Evolutionary conservation across 2,888 invertebrate species (phyloP).

Genomic region (Andrena dorsata): DNA sequence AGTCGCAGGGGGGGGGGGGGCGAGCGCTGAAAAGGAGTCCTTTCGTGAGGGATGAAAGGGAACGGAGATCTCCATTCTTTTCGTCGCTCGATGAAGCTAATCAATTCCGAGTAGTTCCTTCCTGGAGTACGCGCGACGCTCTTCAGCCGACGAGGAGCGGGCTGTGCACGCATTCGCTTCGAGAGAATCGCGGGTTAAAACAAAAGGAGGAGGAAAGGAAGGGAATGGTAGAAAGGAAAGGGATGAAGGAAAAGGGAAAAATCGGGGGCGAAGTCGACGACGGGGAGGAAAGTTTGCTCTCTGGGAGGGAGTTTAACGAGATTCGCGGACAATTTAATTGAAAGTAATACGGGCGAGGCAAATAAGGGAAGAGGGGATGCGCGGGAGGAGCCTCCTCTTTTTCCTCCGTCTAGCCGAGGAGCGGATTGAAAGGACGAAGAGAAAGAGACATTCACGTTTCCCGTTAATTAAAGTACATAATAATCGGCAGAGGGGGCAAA

Average conservation of each 20-base stretch:
- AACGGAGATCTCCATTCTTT: constrained; percentile 34
- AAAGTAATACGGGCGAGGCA: constrained; percentile 53
- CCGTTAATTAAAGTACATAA: constrained; percentile 54
- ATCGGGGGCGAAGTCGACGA: constrained; percentile 4
- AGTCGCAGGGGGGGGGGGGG: constrained; percentile 11
- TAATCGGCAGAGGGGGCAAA: constrained; percentile 32
- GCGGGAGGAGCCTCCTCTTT: constrained; percentile 6
- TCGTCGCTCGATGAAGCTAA: constrained; percentile 65
- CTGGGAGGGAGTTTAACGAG: constrained; percentile 48
- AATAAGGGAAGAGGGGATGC: constrained; percentile 23
- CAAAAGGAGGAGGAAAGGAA: not conserved
- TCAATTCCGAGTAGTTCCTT: constrained; percentile 66
- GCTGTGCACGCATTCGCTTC: constrained; percentile 25
- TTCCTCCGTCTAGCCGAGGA: constrained; percentile 8
- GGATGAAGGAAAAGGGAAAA: not conserved
- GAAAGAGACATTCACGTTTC: constrained; percentile 40
- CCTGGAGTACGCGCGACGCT: constrained; percentile 15
- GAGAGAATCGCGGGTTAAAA: not conserved
- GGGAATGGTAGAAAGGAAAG: not conserved
- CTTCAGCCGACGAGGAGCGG: constrained; percentile 7
- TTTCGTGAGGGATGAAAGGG: constrained; percentile 47
- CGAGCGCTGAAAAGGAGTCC: constrained; percentile 15
- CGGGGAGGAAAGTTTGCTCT: constrained; percentile 37
- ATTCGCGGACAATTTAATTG: constrained; percentile 61
- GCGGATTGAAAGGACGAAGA: constrained; percentile 27